Evolutionary conservation across 2,888 invertebrate species (phyloP), one percentile per base, ranked within the genome.

Genomic region (Dryobotodes eremita): DNA sequence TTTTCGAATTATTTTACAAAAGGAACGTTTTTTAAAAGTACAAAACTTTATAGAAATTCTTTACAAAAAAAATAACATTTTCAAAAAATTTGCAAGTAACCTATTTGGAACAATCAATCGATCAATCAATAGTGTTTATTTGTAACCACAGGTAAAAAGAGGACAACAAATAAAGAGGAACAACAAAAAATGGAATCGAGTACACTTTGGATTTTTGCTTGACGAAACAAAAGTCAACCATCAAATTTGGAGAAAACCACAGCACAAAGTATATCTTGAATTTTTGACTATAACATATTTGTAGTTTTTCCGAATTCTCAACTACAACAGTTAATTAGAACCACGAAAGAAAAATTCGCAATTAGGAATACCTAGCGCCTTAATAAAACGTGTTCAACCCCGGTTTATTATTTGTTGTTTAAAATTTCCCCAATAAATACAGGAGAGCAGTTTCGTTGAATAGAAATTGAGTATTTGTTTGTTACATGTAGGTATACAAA

Each of bases 361-460:
- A 53, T 31, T 6, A 48, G 8, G 17, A 15, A 20, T 20, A 36
- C 20, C 1, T 36, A n/a, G 20, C 46, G 23, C 71, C 36, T 77
- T 78, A 46, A 59, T 15, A 36, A 59, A 84, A 85, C 80, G 78
- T 86, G 85, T 87, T 82, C 85, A 65, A 82, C 48, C 3, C 42
- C 6, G 48, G 4, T 23, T 36, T 77, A 84, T 82, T 82, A 84
- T 85, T 85, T 85, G 73, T 70, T 86, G 82, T 78, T 80, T 74
- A 71, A 88, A 82, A 83, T 81, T 71, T 64, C 26, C 15, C 57
- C 70, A 76, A 80, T 86, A 84, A 82, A 84, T 85, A 80, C 57
- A 61, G n/a, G 31, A 46, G 71, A 77, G 71, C 66, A 69, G 79
- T 79, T 75, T 80, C 76, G 65, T 65, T 36, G 66, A 81, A 84